Percentiles rank a stretch among this genome's conserved stretches.
phyloP scores from a whole-genome alignment of 2,113 vertebrate genomes.

The Ceyx cyanopectus region DNA sequence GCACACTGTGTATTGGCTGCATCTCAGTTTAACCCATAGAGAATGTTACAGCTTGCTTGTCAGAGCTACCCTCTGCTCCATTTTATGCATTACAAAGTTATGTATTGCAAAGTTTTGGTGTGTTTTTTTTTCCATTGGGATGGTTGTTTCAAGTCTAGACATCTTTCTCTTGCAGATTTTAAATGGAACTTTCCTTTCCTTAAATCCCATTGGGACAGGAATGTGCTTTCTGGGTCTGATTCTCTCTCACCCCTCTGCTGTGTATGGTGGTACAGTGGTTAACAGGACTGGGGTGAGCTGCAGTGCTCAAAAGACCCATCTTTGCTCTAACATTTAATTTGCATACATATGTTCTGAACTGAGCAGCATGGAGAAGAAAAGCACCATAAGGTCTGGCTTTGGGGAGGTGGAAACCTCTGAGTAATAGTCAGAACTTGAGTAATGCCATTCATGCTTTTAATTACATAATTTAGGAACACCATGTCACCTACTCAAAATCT shows the following conservation, averaged over 20 bases:
- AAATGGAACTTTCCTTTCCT: background rate
- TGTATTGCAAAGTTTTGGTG: background rate
- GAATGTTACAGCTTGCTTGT: background rate
- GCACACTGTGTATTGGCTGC: background rate
- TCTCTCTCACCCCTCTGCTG: background rate
- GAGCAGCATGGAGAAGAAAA: background rate
- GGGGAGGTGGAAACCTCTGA: background rate
- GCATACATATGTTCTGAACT: rapidly evolving
- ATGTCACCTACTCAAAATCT: background rate
- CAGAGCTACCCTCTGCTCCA: background rate
- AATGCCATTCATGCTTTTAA: background rate
- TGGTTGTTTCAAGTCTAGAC: background rate
- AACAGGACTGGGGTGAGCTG: background rate
- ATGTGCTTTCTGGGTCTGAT: background rate
- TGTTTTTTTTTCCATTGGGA: background rate
- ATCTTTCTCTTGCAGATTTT: background rate
- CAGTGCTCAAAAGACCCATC: background rate
- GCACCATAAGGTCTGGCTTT: background rate
- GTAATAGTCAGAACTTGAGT: background rate
- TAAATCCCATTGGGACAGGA: background rate
- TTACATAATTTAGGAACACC: background rate
- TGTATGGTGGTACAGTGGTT: background rate
- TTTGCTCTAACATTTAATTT: background rate
- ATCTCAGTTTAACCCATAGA: background rate
- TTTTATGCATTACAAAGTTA: background rate